Evolutionary conservation across 1,140 invertebrate genomes (phyloP).

Genomic region (Bombus sylvicola): DNA sequence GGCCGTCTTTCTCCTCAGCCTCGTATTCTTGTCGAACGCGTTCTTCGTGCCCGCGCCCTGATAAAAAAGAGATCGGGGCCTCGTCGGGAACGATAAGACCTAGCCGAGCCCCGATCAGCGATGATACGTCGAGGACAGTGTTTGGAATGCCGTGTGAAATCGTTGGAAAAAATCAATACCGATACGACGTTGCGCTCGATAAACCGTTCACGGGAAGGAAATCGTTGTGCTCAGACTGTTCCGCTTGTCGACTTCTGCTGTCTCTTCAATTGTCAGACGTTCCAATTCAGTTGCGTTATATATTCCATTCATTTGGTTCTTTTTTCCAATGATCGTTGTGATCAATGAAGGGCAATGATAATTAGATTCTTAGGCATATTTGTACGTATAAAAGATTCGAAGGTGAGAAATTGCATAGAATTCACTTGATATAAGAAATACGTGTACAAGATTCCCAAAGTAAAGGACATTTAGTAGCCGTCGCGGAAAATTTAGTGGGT

Average conservation of each 20-base stretch:
- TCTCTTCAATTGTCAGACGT: too few species aligned
- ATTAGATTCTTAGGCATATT: too few species aligned
- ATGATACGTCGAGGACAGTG: constrained; percentile 36
- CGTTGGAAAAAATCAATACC: constrained; percentile 46
- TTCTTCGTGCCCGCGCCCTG: constrained; percentile 44
- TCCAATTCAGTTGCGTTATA: too few species aligned
- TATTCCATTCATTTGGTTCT: too few species aligned
- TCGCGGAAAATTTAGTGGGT: too few species aligned
- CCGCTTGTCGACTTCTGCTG: not conserved
- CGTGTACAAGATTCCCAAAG: too few species aligned
- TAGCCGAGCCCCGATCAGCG: constrained; percentile 22
- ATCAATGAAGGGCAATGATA: too few species aligned
- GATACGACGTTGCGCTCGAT: constrained; percentile 17
- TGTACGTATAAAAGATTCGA: too few species aligned
- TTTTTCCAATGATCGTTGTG: too few species aligned
- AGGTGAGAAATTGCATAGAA: too few species aligned
- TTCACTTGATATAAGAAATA: too few species aligned
- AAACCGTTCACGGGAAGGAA: not conserved
- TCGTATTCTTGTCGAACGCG: constrained; percentile 54
- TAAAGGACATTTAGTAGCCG: too few species aligned
- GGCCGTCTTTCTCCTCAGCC: not conserved
- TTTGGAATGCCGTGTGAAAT: constrained; percentile 48
- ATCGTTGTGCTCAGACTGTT: not conserved
- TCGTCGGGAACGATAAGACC: constrained; percentile 20
- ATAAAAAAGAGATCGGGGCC: constrained; percentile 47